Conservation (phyloP, 2,113 vertebrate genomes). For the Malaclemys terrapin region DNA sequence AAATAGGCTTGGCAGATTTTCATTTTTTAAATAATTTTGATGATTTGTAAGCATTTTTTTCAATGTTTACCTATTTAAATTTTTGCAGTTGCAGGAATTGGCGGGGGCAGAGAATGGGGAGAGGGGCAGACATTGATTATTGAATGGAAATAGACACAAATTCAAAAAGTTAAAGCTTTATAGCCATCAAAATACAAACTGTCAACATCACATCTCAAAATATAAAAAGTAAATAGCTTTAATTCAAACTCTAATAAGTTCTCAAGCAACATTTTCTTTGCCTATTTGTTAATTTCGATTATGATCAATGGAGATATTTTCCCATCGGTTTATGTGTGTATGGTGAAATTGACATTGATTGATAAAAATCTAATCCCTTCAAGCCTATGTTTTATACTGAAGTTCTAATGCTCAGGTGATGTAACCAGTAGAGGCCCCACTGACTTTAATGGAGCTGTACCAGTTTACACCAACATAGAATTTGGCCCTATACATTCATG, state of each 20-base stretch:
- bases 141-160: neutral
- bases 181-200: neutral
- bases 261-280: neutral
- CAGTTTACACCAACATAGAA: neutral
- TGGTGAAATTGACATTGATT: neutral
- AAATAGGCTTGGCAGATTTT: neutral
- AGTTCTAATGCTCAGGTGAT: neutral
- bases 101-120: neutral
- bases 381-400: neutral
- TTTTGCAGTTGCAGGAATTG: neutral
- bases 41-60: neutral
- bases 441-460: accelerated
- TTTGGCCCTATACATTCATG: neutral
- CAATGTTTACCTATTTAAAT: neutral
- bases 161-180: no score
- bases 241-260: neutral
- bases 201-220: neutral
- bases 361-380: neutral
- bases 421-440: neutral
- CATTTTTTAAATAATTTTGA: neutral
- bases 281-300: neutral
- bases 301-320: no score
- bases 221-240: neutral
- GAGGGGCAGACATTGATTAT: neutral
- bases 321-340: no score